phyloP scores from a whole-genome alignment of 2,888 invertebrate genomes.

The Drosophila cyrtoloma region DNA sequence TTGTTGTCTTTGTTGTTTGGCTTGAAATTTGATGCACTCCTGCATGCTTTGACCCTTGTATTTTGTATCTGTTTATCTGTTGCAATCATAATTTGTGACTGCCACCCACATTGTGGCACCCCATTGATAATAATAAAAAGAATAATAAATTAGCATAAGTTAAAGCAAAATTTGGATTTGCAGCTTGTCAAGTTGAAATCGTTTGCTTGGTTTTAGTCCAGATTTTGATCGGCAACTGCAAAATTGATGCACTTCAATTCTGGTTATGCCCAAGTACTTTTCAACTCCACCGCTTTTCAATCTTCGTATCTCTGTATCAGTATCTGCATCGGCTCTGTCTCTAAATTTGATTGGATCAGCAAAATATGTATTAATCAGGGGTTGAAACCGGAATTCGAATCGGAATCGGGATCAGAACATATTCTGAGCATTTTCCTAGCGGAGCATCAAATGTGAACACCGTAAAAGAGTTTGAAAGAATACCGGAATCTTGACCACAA shows the following conservation, averaged over 20 bases:
- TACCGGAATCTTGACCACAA: neutral
- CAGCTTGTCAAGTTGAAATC: neutral
- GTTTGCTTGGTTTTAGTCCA: neutral
- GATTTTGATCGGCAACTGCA: neutral
- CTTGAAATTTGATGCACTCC: neutral
- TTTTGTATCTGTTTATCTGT: neutral
- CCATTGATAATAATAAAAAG: no score
- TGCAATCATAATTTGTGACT: neutral
- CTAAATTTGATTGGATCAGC: slow-evolving; percentile 14
- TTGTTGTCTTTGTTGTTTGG: neutral
- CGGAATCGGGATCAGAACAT: neutral
- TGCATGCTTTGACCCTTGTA: neutral
- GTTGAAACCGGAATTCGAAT: neutral
- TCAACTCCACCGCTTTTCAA: neutral
- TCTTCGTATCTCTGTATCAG: neutral
- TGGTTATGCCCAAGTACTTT: neutral
- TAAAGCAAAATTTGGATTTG: neutral
- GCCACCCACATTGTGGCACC: neutral
- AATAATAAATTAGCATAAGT: no score
- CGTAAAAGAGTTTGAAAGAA: neutral
- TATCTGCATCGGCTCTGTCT: neutral
- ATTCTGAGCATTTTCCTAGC: neutral
- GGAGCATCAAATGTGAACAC: neutral
- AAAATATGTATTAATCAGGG: neutral
- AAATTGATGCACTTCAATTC: neutral